A percentile compares a stretch with the other conserved stretches of the same genome.
phyloP scores from a whole-genome alignment of 1,140 invertebrate genomes.

The Mya arenaria region DNA sequence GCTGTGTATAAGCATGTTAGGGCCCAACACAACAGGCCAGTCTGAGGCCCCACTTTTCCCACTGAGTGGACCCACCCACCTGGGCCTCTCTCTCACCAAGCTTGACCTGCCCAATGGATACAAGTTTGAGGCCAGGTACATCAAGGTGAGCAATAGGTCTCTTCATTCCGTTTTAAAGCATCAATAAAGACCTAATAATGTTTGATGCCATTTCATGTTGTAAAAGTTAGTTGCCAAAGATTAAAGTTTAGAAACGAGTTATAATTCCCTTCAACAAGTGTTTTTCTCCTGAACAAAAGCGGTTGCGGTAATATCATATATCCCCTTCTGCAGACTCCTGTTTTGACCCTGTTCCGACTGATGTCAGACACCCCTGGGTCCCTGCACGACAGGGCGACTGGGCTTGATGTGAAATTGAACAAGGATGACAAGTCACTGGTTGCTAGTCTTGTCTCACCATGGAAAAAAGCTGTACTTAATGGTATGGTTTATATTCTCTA shows the following conservation, averaged over 20 bases:
- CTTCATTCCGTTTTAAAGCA: not conserved
- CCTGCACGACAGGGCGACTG: constrained; percentile 78
- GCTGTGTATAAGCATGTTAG: constrained; percentile 89
- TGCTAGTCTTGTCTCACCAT: constrained; percentile 76
- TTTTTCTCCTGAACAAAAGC: no score
- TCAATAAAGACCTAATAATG: no score
- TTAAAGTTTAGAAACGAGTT: no score
- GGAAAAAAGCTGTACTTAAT: constrained; percentile 78
- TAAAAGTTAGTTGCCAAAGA: no score
- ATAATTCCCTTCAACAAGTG: no score
- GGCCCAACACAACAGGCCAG: constrained; percentile 85
- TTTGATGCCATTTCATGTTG: no score
- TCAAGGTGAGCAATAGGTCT: constrained; percentile 61
- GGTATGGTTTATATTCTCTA: no score
- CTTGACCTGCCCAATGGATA: constrained; percentile 85
- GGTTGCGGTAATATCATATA: no score
- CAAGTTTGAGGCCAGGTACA: constrained; percentile 77
- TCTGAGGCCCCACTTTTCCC: constrained; percentile 86
- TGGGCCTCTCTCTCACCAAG: constrained; percentile 90
- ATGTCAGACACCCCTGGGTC: constrained; percentile 82
- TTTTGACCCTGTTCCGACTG: constrained; percentile 61
- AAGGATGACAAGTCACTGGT: constrained; percentile 71
- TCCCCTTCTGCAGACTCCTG: constrained; percentile 62
- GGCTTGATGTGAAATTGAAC: constrained; percentile 77
- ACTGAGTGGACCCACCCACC: constrained; percentile 90